phyloP scores from a whole-genome alignment of 2,888 invertebrate genomes.

The Hypolimnas misippus region DNA sequence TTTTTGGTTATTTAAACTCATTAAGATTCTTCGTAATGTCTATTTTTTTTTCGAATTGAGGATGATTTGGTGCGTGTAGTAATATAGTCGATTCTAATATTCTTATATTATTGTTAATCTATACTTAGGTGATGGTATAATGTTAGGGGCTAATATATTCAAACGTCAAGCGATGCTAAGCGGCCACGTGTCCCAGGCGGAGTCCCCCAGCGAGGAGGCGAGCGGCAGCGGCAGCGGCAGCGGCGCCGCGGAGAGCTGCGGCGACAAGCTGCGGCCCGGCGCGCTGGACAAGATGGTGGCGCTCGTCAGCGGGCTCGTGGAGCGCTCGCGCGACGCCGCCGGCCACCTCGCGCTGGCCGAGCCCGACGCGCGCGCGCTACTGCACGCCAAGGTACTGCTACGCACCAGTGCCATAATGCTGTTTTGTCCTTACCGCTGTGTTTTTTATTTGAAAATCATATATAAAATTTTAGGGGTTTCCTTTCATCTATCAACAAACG shows the following conservation, averaged over 20 bases:
- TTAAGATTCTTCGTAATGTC: too few relatives aligned
- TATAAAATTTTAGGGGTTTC: slow-evolving; percentile 94
- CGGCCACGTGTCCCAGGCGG: slow-evolving; percentile 50
- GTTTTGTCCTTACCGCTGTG: too few relatives aligned
- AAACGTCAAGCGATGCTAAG: too few relatives aligned
- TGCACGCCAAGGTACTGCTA: slow-evolving; percentile 93
- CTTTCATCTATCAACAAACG: slow-evolving; percentile 97
- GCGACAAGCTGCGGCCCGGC: slow-evolving; percentile 92
- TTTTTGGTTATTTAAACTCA: background rate
- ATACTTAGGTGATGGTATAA: too few relatives aligned
- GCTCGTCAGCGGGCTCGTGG: slow-evolving; percentile 93
- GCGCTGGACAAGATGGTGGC: slow-evolving; percentile 98
- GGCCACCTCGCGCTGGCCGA: slow-evolving; percentile 89
- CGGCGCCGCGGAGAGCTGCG: slow-evolving; percentile 59
- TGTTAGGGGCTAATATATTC: too few relatives aligned
- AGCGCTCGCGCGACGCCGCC: slow-evolving; percentile 92
- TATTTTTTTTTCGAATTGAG: too few relatives aligned
- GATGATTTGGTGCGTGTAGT: too few relatives aligned
- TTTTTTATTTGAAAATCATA: too few relatives aligned
- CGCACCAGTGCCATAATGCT: too few relatives aligned
- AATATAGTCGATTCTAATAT: too few relatives aligned
- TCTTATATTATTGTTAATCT: too few relatives aligned
- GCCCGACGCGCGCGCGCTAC: slow-evolving; percentile 91
- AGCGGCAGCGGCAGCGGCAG: slow-evolving; percentile 64
- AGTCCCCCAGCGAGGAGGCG: slow-evolving; percentile 79